These are phyloP conservation scores for Brachypteracias leptosomus DNA, from an alignment of 2,113 vertebrate genomes.

Conservation along the genomic window DNA sequence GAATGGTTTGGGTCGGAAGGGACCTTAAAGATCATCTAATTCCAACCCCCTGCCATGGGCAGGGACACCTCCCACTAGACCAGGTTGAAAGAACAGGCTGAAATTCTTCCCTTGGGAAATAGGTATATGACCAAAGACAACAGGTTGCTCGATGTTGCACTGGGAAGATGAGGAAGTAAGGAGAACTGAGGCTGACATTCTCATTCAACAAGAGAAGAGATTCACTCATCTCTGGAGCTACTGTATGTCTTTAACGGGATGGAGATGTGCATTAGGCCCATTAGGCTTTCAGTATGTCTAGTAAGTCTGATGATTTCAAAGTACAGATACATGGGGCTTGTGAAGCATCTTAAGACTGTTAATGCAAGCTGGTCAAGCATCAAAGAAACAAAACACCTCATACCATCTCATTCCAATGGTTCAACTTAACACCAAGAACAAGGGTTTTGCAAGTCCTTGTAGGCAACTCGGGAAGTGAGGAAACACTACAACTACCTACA, in stretches of 20 bases:
- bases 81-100: not conserved
- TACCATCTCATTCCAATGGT: not conserved
- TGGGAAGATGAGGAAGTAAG: not conserved
- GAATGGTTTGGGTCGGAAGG: no score
- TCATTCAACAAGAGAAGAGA: not conserved
- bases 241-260: accelerated
- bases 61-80: no score
- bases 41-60: no score
- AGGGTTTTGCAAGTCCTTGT: accelerated
- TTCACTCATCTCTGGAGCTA: not conserved
- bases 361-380: no score
- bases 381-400: not conserved
- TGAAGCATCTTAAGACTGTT: not conserved
- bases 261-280: not conserved
- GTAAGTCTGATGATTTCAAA: not conserved
- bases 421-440: not conserved
- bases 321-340: accelerated
- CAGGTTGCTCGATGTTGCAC: not conserved
- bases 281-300: not conserved
- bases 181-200: not conserved
- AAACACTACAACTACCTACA: not conserved
- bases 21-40: no score
- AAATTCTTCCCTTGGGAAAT: not conserved
- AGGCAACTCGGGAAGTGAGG: not conserved
- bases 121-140: accelerated